A percentile compares a stretch with the other conserved stretches of the same genome.
Evolutionary conservation across 1,140 invertebrate genomes (phyloP).

Genomic region (Theocolax elegans): DNA sequence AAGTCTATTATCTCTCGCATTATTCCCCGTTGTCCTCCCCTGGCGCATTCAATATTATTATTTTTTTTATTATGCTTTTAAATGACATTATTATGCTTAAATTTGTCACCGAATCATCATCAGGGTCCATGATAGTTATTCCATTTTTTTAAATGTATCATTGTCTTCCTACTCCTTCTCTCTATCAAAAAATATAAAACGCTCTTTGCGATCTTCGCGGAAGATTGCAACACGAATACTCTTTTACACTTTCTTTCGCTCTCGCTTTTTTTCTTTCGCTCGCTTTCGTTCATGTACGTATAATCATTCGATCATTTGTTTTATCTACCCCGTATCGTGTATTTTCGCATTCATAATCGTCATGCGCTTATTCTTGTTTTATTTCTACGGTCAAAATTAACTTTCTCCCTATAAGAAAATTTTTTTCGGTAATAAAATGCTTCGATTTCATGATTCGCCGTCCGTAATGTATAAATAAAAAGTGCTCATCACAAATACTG

Average conservation of each 20-base stretch:
- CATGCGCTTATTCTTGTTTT: too few species aligned
- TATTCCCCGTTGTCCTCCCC: constrained; percentile 1
- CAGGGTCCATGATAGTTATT: not conserved
- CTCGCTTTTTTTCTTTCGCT: not conserved
- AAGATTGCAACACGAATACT: constrained; percentile 35
- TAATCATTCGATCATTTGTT: constrained; percentile 12
- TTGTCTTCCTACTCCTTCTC: not conserved
- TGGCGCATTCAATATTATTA: not conserved
- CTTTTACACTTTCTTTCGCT: constrained; percentile 9
- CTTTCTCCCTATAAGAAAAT: constrained; percentile 8
- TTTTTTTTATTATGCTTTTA: constrained; percentile 7
- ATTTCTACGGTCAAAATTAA: not conserved
- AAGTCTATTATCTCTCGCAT: constrained; percentile 30
- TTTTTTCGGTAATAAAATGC: too few species aligned
- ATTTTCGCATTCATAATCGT: constrained; percentile 5
- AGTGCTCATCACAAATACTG: too few species aligned
- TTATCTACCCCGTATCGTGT: not conserved
- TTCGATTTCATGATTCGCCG: too few species aligned
- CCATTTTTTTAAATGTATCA: too few species aligned
- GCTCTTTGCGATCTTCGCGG: constrained; percentile 30
- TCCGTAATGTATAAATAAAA: too few species aligned
- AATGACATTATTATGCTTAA: constrained; percentile 23
- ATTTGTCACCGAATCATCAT: not conserved
- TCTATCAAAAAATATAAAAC: constrained; percentile 37
- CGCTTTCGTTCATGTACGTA: not conserved